Percentiles rank a stretch among this genome's conserved stretches.
These are phyloP conservation scores for Pipa parva DNA, from an alignment of 2,113 vertebrate genomes.

Conservation along the genomic window DNA sequence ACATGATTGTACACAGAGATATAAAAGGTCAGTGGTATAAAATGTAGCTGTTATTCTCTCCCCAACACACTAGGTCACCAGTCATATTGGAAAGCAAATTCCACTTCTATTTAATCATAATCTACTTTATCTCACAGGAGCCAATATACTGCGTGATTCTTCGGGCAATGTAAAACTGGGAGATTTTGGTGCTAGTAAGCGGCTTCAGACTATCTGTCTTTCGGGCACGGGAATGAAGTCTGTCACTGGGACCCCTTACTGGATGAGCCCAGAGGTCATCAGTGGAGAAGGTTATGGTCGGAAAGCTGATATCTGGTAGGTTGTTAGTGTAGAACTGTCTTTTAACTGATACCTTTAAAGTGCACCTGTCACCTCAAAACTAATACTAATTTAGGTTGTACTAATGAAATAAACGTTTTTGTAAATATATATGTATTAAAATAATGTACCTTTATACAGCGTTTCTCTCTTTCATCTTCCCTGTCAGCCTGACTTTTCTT, in stretches of 20 bases:
- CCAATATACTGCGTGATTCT: constrained; percentile 94
- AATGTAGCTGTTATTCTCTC: no score
- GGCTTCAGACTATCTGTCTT: constrained; percentile 95
- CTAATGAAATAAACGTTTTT: no score
- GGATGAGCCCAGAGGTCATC: constrained; percentile 99
- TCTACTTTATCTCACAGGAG: constrained; percentile 75
- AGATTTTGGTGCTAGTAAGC: constrained; percentile 95
- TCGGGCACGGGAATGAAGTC: constrained; percentile 97
- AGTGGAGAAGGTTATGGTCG: constrained; percentile 96
- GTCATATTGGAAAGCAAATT: no score
- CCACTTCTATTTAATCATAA: no score
- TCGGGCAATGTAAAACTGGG: constrained; percentile 95
- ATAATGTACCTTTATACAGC: no score
- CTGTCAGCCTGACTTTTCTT: no score
- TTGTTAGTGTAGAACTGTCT: constrained; percentile 3
- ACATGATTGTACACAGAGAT: constrained; percentile 98
- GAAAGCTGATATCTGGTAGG: constrained; percentile 97
- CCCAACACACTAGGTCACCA: no score
- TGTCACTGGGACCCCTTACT: constrained; percentile 94
- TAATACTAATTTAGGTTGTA: no score
- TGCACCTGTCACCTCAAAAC: no score
- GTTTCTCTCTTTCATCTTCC: no score
- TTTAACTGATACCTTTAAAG: no score
- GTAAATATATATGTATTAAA: no score
- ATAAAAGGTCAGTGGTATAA: constrained; percentile 94